A percentile compares a stretch with the other conserved stretches of the same genome.
phyloP scores from a whole-genome alignment of 2,797 vertebrate genomes.

The Molothrus aeneus region DNA sequence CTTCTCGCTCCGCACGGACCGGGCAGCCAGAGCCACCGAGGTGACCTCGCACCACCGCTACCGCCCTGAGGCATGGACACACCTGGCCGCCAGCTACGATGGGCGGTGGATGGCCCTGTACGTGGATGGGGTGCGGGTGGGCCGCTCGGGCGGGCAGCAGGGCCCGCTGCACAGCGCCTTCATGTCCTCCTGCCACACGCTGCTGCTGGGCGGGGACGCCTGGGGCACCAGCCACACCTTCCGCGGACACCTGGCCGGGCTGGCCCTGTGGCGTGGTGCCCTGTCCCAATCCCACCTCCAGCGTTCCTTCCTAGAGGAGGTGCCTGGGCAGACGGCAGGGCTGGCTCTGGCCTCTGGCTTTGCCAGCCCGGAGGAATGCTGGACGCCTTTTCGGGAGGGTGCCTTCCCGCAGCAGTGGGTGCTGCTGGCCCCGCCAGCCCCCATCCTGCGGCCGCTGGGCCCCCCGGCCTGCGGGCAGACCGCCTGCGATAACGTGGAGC shows the following conservation, averaged over 20 bases:
- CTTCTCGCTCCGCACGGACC: conserved; percentile 92
- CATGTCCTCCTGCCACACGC: conserved; percentile 89
- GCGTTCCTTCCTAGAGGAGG: conserved; percentile 59
- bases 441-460: conserved; percentile 79
- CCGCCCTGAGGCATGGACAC: conserved; percentile 84
- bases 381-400: conserved; percentile 82
- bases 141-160: conserved; percentile 80
- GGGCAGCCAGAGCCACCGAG: conserved; percentile 80
- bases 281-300: conserved; percentile 81
- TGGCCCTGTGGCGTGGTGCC: conserved; percentile 82
- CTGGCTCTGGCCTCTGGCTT: conserved; percentile 81
- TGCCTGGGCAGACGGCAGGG: not conserved
- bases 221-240: conserved; percentile 82
- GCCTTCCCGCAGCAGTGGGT: conserved; percentile 78
- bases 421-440: conserved; percentile 70
- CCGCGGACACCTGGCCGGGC: conserved; percentile 84
- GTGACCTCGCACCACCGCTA: conserved; percentile 83
- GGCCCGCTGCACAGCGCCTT: conserved; percentile 89
- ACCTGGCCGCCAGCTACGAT: conserved; percentile 87
- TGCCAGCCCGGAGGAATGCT: conserved; percentile 76
- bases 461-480: conserved; percentile 90
- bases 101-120: conserved; percentile 87
- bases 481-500: conserved; percentile 87
- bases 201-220: conserved; percentile 89
- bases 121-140: conserved; percentile 88